Evolutionary conservation across 2,797 vertebrate species (phyloP).

Genomic region (Erethizon dorsatum): DNA sequence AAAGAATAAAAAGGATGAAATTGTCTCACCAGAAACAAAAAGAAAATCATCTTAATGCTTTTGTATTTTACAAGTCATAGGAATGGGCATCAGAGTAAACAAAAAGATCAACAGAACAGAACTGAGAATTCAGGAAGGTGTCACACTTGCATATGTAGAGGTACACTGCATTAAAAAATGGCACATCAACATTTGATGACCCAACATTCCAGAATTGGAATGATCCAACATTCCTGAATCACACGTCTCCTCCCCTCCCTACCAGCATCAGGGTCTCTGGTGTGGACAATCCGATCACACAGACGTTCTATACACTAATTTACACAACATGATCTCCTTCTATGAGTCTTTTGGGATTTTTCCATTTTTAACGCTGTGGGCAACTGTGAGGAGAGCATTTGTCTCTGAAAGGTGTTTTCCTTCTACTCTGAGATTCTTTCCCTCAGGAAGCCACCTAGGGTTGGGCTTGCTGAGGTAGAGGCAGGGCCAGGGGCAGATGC

Average conservation of each 20-base stretch:
- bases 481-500: neutral
- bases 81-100: neutral
- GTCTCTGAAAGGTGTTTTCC: neutral
- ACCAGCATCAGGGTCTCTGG: neutral
- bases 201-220: neutral
- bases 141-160: neutral
- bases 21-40: neutral
- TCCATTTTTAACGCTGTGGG: neutral
- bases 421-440: neutral
- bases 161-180: neutral
- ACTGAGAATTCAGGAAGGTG: neutral
- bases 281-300: neutral
- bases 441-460: neutral
- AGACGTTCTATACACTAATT: neutral
- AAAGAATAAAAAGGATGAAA: neutral
- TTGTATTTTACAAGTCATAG: neutral
- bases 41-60: neutral
- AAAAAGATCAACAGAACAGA: neutral
- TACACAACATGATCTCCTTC: neutral
- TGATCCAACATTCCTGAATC: neutral
- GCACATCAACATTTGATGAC: neutral
- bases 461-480: neutral
- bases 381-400: neutral
- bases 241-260: neutral
- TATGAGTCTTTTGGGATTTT: neutral